These are phyloP conservation scores for Cremastinae sp. DNA, from an alignment of 2,888 invertebrate genomes.

Conservation along the genomic window DNA sequence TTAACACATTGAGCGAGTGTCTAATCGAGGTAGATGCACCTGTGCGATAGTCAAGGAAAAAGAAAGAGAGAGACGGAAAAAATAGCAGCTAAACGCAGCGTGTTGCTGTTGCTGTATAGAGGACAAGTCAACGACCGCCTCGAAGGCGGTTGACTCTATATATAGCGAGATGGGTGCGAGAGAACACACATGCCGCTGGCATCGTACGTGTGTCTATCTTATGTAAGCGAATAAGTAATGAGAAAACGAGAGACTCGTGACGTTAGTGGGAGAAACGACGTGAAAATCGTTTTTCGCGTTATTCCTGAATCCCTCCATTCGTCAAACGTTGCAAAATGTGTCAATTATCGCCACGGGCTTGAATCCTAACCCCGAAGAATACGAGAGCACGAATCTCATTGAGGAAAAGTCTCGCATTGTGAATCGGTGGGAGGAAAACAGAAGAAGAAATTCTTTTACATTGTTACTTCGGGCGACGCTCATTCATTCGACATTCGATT, in stretches of 20 bases:
- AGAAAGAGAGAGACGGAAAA: conserved; percentile 6
- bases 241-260: conserved; percentile 45
- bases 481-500: conserved; percentile 28
- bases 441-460: conserved; percentile 15
- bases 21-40: conserved; percentile 49
- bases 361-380: too few relatives aligned
- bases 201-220: conserved; percentile 38
- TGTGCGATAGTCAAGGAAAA: conserved; percentile 42
- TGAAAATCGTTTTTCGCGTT: conserved; percentile 42
- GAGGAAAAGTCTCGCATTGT: conserved; percentile 6
- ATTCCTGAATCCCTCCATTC: conserved; percentile 26
- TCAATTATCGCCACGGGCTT: too few relatives aligned
- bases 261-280: conserved; percentile 35
- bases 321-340: conserved; percentile 3
- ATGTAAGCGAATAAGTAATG: conserved; percentile 60
- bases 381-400: too few relatives aligned
- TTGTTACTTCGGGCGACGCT: conserved; percentile 1
- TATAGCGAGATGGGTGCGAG: conserved; percentile 23
- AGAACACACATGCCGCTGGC: conserved; percentile 20
- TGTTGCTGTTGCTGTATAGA: conserved; percentile 26
- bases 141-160: conserved; percentile 70
- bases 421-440: conserved; percentile 3
- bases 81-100: conserved; percentile 17
- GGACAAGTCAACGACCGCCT: conserved; percentile 76
- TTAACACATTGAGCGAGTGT: conserved; percentile 43